Evolutionary conservation across 2,113 vertebrate genomes (phyloP), one percentile per base, ranked within the genome.

Genomic region (Microcebus ravelobensis): DNA sequence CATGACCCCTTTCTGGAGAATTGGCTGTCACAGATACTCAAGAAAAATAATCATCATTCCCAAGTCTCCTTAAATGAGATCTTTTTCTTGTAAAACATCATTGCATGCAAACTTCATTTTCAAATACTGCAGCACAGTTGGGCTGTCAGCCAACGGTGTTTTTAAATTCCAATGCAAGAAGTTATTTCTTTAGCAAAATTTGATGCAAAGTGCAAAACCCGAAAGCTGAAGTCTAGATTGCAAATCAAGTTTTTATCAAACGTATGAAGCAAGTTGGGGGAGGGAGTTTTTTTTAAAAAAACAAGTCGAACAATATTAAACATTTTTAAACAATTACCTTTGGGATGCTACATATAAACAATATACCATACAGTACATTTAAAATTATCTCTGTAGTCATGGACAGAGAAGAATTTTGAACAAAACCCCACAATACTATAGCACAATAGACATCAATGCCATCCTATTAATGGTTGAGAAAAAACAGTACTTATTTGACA

Each of bases 181-280:
- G 31, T 63, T 71, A 45, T 92, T 63, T 88, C 42, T 88, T 95
- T 36, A 96, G 93, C 45, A 74, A 96, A 95, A 82, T 88, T 36
- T 61, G 68, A 85, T 92, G 59, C 61, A 89, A 45, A 42, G 11
- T 48, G 5, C 48, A 91, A 77, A 96, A 74, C 42, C 18, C 93
- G 39, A 91, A 87, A 57, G 39, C 45, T 29, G 52, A 92, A 96
- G 79, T 89, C 31, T 82, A 55, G 83, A 67, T 55, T 21, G 0
- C 45, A 45, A 86, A 52, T 80, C 45, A 31, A 74, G 29, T 81
- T 90, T 81, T 94, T 36, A 90, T 81, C 36, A 63, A 73, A 48
- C 3, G 50, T 81, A 63, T n/a, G 42, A 91, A 95, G 42, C 17
- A 50, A 17, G n/a, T 77, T 1, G 52, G 57, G n/a, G 27, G 48